Percentiles rank a stretch among this genome's conserved stretches.
These are phyloP conservation scores for Amphipoea oculea DNA, from an alignment of 2,888 invertebrate genomes.

Conservation along the genomic window DNA sequence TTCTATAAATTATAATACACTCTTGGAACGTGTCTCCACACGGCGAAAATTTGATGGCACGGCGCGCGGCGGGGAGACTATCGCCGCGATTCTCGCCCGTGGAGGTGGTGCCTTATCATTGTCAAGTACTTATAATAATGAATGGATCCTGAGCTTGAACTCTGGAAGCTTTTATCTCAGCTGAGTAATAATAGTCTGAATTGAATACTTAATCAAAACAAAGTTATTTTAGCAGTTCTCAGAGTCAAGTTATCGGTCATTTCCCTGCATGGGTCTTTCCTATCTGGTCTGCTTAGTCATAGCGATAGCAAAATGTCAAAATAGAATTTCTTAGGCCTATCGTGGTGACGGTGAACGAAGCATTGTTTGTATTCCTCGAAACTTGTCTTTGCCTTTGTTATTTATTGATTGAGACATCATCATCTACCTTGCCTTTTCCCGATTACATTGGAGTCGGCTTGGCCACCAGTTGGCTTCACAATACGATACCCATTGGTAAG, in stretches of 20 bases:
- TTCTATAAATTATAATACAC: no score
- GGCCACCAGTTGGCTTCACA: background rate
- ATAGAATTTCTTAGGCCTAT: background rate
- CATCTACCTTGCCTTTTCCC: background rate
- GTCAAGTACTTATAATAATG: conserved; percentile 15
- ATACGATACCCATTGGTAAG: background rate
- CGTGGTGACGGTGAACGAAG: background rate
- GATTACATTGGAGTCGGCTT: background rate
- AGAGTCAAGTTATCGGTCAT: conserved; percentile 47
- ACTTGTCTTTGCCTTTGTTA: background rate
- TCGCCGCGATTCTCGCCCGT: no score
- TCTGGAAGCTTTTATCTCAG: conserved; percentile 36
- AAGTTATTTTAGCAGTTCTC: conserved; percentile 35
- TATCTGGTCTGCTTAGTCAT: conserved; percentile 3
- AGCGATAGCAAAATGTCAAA: background rate
- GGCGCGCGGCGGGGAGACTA: no score
- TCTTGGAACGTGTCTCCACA: no score
- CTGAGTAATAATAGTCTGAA: conserved; percentile 33
- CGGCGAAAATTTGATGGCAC: no score
- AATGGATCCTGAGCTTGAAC: conserved; percentile 30
- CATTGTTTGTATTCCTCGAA: background rate
- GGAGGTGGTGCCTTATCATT: conserved; percentile 5
- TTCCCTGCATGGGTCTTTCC: conserved; percentile 12
- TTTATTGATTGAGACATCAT: background rate
- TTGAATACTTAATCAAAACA: conserved; percentile 42